These are phyloP conservation scores for Myotis findleyi DNA, from an alignment of 2,797 vertebrate genomes.

Conservation along the genomic window DNA sequence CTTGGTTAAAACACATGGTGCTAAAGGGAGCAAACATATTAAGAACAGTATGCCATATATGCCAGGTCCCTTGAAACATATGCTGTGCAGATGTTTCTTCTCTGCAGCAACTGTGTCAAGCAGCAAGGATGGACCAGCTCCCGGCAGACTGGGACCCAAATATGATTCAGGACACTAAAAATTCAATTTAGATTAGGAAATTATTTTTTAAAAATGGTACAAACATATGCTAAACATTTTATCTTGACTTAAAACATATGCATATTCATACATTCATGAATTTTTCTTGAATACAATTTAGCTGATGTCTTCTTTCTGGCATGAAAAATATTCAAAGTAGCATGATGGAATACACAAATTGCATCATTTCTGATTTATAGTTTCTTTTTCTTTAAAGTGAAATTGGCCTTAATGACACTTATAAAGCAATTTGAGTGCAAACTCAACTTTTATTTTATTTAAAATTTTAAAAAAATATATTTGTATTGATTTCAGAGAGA, in stretches of 20 bases:
- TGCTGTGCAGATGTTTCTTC: no score
- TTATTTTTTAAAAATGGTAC: not conserved
- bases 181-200: not conserved
- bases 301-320: not conserved
- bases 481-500: no score
- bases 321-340: conserved; percentile 6
- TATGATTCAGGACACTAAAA: not conserved
- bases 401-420: not conserved
- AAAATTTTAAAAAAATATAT: no score
- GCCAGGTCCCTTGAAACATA: no score
- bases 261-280: not conserved
- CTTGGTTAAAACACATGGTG: no score
- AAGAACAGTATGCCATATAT: no score
- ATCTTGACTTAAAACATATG: not conserved
- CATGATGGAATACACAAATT: not conserved
- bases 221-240: conserved; percentile 13
- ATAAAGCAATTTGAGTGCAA: not conserved
- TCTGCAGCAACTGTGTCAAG: no score
- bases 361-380: not conserved
- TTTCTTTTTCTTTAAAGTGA: conserved; percentile 5
- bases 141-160: not conserved
- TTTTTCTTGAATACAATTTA: not conserved
- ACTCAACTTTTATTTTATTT: no score
- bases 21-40: no score
- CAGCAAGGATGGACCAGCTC: no score